Percentiles rank a stretch among this genome's conserved stretches.
Evolutionary conservation across 2,797 vertebrate species (phyloP).

Genomic region (Erpetoichthys calabaricus): DNA sequence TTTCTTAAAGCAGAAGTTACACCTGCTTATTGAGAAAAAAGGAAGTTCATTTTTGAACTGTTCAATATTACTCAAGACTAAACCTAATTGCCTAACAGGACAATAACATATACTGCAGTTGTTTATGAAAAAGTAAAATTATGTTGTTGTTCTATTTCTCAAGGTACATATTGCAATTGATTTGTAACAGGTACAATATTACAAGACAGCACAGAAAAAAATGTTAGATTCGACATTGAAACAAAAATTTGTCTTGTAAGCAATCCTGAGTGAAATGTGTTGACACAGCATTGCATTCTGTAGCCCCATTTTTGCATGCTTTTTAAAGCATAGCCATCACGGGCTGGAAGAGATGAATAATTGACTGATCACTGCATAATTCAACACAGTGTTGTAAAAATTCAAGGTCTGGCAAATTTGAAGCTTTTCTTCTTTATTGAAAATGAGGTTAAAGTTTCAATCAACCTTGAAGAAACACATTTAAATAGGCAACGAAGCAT

Average conservation of each 20-base stretch:
- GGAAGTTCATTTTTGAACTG: too few species aligned
- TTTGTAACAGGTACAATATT: constrained; percentile 71
- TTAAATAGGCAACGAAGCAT: constrained; percentile 88
- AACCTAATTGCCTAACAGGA: too few species aligned
- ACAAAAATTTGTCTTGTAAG: constrained; percentile 94
- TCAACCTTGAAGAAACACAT: constrained; percentile 93
- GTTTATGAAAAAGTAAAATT: background rate
- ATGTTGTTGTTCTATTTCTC: background rate
- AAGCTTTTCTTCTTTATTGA: constrained; percentile 84
- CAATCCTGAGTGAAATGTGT: constrained; percentile 97
- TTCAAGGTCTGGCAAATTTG: constrained; percentile 97
- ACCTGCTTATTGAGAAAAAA: too few species aligned
- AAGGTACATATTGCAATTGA: constrained; percentile 52
- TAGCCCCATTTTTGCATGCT: constrained; percentile 86
- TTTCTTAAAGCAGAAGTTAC: too few species aligned
- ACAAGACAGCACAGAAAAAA: constrained; percentile 64
- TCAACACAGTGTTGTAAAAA: constrained; percentile 97
- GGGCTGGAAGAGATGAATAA: constrained; percentile 92
- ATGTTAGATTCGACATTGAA: constrained; percentile 78
- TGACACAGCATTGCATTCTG: constrained; percentile 87
- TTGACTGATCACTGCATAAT: constrained; percentile 99
- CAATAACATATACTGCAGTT: too few species aligned
- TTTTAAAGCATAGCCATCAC: constrained; percentile 92
- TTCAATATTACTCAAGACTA: too few species aligned
- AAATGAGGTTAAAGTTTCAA: constrained; percentile 98